Percentiles rank a stretch among this genome's conserved stretches.
Conservation (phyloP, 2,113 vertebrate genomes). For the Salminus brasiliensis region DNA sequence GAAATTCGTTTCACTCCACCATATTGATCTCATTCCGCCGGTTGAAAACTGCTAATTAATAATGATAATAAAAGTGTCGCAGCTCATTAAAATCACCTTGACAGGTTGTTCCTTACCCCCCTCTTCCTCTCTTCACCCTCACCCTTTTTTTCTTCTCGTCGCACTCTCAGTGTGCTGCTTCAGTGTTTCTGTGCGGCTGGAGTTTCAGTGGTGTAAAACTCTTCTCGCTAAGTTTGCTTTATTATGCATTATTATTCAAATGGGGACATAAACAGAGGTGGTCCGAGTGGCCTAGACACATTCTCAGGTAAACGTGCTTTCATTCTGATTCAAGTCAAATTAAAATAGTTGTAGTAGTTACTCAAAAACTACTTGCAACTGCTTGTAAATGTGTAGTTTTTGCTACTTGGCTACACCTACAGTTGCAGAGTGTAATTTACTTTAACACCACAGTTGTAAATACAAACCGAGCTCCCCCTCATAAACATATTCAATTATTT, state of each 20-base stretch:
- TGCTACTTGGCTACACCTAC: too few relatives aligned
- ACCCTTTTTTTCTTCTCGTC: neutral
- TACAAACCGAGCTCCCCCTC: too few relatives aligned
- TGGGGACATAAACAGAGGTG: neutral
- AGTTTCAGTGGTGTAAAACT: neutral
- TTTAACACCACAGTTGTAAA: too few relatives aligned
- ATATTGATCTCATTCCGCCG: slow-evolving; percentile 96
- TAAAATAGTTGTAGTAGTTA: too few relatives aligned
- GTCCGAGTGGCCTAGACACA: too few relatives aligned
- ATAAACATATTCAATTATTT: too few relatives aligned
- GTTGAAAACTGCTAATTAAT: slow-evolving; percentile 98
- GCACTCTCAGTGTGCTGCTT: neutral
- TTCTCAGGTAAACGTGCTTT: too few relatives aligned
- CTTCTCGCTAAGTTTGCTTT: neutral
- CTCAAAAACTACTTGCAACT: too few relatives aligned
- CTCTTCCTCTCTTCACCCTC: neutral
- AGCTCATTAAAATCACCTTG: slow-evolving; percentile 92
- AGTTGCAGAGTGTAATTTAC: too few relatives aligned
- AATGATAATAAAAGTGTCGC: slow-evolving; percentile 99
- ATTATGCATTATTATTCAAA: neutral
- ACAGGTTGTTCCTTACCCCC: slow-evolving; percentile 56
- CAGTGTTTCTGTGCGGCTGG: neutral
- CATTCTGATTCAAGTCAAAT: too few relatives aligned
- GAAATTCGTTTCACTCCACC: slow-evolving; percentile 97
- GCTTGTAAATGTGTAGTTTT: too few relatives aligned